These are phyloP conservation scores for Drosophila pruinosa DNA, from an alignment of 1,140 invertebrate genomes.

Conservation along the genomic window DNA sequence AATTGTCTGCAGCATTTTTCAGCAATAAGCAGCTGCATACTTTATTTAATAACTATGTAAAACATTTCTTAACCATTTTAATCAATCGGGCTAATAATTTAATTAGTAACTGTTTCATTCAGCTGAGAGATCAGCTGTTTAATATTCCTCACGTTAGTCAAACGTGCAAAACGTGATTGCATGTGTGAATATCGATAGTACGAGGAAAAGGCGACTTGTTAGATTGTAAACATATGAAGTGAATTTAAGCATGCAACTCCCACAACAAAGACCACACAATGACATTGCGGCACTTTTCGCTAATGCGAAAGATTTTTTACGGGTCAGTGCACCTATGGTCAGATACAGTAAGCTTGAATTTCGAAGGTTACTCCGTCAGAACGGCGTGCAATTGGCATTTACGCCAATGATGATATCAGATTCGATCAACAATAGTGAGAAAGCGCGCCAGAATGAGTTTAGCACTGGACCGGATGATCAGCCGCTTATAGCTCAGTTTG, in stretches of 20 bases:
- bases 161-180: too few relatives aligned
- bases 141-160: too few relatives aligned
- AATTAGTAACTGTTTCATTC: neutral
- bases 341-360: conserved; percentile 92
- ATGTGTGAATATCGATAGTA: neutral
- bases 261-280: conserved; percentile 56
- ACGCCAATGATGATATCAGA: conserved; percentile 98
- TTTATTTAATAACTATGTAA: neutral
- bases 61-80: neutral
- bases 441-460: conserved; percentile 95
- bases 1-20: neutral
- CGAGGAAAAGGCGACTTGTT: neutral
- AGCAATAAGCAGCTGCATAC: neutral
- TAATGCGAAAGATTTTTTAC: conserved; percentile 85
- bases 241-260: conserved; percentile 33
- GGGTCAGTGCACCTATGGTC: conserved; percentile 97
- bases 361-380: conserved; percentile 83
- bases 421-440: conserved; percentile 94
- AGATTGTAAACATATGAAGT: neutral
- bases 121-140: conserved; percentile 14
- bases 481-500: conserved; percentile 97
- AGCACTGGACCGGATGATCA: conserved; percentile 90
- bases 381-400: conserved; percentile 95
- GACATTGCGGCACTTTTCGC: conserved; percentile 88
- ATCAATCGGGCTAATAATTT: neutral